These are phyloP conservation scores for Dicyrtomina minuta DNA, from an alignment of 2,888 invertebrate species.

Conservation along the genomic window DNA sequence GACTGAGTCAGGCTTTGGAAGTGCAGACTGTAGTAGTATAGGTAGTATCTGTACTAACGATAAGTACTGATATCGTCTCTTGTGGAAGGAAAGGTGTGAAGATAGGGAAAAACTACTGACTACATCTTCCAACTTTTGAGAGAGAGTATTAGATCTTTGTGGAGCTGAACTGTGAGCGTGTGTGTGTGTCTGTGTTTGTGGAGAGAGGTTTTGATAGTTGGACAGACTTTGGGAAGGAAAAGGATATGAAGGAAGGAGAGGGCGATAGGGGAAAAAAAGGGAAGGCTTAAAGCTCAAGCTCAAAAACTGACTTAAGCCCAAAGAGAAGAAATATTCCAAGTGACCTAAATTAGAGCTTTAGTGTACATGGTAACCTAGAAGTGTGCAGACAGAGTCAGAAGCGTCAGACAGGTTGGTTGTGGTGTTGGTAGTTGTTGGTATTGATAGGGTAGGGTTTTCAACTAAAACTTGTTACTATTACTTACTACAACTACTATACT, in stretches of 20 bases:
- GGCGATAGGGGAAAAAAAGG: background rate
- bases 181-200: too few relatives aligned
- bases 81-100: too few relatives aligned
- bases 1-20: too few relatives aligned
- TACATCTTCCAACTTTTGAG: too few relatives aligned
- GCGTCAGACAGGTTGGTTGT: conserved; percentile 12
- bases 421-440: too few relatives aligned
- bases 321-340: conserved; percentile 12
- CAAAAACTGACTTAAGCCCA: background rate
- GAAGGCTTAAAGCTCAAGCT: background rate
- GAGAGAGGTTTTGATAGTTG: background rate
- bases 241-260: background rate
- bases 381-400: conserved; percentile 17
- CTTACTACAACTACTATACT: background rate
- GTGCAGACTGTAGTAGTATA: too few relatives aligned
- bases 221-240: background rate
- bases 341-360: conserved; percentile 18
- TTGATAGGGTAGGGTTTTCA: conserved; percentile 17
- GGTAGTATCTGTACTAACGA: too few relatives aligned
- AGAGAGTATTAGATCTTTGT: too few relatives aligned
- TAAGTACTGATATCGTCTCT: too few relatives aligned
- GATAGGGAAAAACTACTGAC: too few relatives aligned
- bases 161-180: too few relatives aligned
- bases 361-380: conserved; percentile 23
- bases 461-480: background rate